phyloP scores from a whole-genome alignment of 2,797 vertebrate genomes.

The Chelonia mydas region DNA sequence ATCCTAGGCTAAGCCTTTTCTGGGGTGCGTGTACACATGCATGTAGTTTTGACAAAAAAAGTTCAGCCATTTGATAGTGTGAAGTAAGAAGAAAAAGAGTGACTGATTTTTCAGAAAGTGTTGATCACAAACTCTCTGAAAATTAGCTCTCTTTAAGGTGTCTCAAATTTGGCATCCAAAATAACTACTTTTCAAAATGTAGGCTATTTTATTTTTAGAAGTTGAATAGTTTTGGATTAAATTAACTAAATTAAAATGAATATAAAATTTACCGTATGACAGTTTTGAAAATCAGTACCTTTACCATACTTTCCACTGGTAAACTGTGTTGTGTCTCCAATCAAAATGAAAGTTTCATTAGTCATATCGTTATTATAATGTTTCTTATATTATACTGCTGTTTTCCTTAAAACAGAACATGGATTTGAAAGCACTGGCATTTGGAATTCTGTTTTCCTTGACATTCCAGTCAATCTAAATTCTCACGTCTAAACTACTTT shows the following conservation, averaged over 20 bases:
- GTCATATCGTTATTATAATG: not conserved
- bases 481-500: not conserved
- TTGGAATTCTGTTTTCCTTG: not conserved
- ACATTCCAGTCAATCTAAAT: not conserved
- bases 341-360: not conserved
- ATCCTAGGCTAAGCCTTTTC: not conserved
- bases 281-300: not conserved
- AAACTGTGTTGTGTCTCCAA: not conserved
- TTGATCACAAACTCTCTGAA: not conserved
- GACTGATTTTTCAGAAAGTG: not conserved
- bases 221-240: not conserved
- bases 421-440: accelerated
- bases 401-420: not conserved
- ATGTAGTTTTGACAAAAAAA: not conserved
- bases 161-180: not conserved
- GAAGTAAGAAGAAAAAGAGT: not conserved
- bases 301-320: not conserved
- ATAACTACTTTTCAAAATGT: not conserved
- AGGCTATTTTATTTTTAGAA: not conserved
- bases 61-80: not conserved
- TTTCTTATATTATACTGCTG: not conserved
- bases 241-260: not conserved
- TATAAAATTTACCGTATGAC: not conserved
- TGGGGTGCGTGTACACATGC: accelerated
- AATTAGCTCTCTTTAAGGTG: not conserved